Conservation (phyloP, 2,888 invertebrate species). For the Rhorus exstirpatorius region DNA sequence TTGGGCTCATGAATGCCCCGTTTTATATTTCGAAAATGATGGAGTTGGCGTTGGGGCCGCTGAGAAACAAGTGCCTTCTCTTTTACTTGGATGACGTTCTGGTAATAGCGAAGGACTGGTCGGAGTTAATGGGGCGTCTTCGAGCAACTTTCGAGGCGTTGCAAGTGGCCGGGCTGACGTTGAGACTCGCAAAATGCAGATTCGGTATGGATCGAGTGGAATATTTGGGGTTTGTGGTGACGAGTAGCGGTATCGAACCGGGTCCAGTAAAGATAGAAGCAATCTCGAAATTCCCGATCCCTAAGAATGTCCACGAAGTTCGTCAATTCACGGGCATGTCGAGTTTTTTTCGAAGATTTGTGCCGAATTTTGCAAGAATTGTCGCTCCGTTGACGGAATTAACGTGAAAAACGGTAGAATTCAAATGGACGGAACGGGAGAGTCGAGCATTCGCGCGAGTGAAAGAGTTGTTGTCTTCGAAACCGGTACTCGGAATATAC, state of each 20-base stretch:
- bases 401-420: slow-evolving; percentile 33
- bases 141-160: slow-evolving; percentile 10
- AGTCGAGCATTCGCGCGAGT: slow-evolving; percentile 32
- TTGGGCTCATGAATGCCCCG: slow-evolving; percentile 83
- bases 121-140: slow-evolving; percentile 61
- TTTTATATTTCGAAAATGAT: slow-evolving; percentile 81
- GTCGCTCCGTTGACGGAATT: slow-evolving; percentile 46
- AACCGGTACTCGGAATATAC: slow-evolving; percentile 48
- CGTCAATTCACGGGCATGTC: slow-evolving; percentile 60
- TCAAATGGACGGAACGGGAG: slow-evolving; percentile 42
- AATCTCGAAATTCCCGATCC: slow-evolving; percentile 61
- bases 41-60: slow-evolving; percentile 72
- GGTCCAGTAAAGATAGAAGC: slow-evolving; percentile 56
- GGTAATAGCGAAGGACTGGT: slow-evolving; percentile 67
- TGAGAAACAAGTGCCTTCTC: slow-evolving; percentile 48
- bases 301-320: slow-evolving; percentile 56
- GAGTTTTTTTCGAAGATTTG: slow-evolving; percentile 64
- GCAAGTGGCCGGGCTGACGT: neutral
- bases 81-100: slow-evolving; percentile 73
- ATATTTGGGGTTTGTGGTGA: slow-evolving; percentile 78
- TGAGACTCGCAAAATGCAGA: neutral
- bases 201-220: slow-evolving; percentile 66
- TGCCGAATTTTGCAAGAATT: slow-evolving; percentile 53
- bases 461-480: slow-evolving; percentile 32
- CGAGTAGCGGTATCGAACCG: slow-evolving; percentile 69